Conservation (phyloP, 2,888 invertebrate species). For the Helicoverpa assulta region DNA sequence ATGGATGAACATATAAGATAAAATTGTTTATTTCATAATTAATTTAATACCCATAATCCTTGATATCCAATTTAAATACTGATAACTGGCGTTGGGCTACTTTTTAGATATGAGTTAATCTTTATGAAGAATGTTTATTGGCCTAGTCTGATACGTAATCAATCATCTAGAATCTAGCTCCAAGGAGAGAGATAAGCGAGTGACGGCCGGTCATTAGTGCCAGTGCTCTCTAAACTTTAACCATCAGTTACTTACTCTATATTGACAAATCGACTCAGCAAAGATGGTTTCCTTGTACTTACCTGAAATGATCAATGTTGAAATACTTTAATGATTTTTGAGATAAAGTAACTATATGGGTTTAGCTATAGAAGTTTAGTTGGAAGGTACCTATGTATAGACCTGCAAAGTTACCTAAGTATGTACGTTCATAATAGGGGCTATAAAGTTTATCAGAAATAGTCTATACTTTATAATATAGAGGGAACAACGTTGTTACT, state of each 20-base stretch:
- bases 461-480: too few relatives aligned
- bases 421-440: too few relatives aligned
- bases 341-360: too few relatives aligned
- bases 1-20: constrained; percentile 2
- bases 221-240: background rate
- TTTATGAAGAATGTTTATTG: constrained; percentile 36
- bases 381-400: too few relatives aligned
- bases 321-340: background rate
- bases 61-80: constrained; percentile 35
- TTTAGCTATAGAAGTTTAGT: too few relatives aligned
- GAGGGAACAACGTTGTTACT: too few relatives aligned
- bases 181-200: constrained; percentile 20
- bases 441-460: too few relatives aligned
- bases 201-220: background rate
- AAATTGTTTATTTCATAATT: constrained; percentile 38
- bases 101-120: constrained; percentile 41
- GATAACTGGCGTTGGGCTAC: constrained; percentile 40
- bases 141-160: constrained; percentile 34
- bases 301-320: background rate
- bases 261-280: background rate
- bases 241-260: background rate
- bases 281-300: background rate
- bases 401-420: too few relatives aligned
- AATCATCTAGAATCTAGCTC: constrained; percentile 27
- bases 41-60: constrained; percentile 33